phyloP scores from a whole-genome alignment of 2,888 invertebrate species.

The Hartigia nigra region DNA sequence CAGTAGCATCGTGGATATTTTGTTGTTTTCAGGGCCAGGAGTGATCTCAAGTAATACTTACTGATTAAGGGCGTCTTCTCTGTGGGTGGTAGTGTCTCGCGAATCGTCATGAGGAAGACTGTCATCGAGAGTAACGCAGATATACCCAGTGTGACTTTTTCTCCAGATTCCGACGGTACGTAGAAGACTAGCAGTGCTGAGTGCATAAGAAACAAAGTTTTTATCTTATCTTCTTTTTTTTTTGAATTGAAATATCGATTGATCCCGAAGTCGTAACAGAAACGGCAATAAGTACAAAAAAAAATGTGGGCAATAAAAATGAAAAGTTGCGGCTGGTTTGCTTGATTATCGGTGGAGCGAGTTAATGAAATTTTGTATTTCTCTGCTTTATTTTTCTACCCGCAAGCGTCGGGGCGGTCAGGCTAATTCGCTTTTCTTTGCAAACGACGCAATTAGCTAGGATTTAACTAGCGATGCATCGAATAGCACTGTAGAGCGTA shows the following conservation, averaged over 20 bases:
- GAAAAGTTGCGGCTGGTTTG: background rate
- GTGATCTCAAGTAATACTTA: conserved; percentile 66
- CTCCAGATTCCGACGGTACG: conserved; percentile 88
- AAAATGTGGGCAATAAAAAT: background rate
- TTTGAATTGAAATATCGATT: background rate
- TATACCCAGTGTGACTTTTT: conserved; percentile 88
- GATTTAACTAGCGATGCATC: background rate
- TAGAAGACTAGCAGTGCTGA: conserved; percentile 86
- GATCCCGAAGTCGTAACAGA: background rate
- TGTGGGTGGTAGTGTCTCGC: conserved; percentile 87
- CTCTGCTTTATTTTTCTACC: background rate
- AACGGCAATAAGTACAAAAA: background rate
- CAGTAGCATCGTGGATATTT: background rate
- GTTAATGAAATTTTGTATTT: background rate
- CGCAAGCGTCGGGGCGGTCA: background rate
- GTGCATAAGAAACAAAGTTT: conserved; percentile 34
- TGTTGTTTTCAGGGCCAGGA: background rate
- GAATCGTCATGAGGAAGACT: conserved; percentile 88
- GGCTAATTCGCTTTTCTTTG: background rate
- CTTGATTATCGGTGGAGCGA: background rate
- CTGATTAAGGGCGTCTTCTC: conserved; percentile 89
- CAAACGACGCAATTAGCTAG: background rate
- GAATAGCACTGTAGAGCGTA: background rate
- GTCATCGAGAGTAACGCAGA: conserved; percentile 90
- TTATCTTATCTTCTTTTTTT: background rate